These are phyloP conservation scores for Penaeus chinensis DNA, from an alignment of 1,140 invertebrate species.

Conservation along the genomic window DNA sequence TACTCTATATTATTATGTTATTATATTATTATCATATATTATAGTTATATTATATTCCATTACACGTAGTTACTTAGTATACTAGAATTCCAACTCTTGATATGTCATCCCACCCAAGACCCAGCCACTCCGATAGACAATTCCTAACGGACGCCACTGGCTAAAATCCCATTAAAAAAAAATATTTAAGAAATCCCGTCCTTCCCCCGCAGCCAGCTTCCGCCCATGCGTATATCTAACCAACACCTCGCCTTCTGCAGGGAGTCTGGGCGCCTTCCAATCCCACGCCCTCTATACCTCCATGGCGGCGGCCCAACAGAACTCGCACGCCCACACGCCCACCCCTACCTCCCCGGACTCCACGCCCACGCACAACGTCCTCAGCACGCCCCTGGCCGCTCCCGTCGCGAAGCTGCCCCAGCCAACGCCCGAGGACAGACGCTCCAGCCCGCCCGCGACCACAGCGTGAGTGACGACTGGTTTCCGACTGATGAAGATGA, in stretches of 20 bases:
- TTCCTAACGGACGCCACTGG: too few relatives aligned
- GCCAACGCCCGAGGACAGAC: constrained; percentile 33
- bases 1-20: too few relatives aligned
- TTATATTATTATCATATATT: too few relatives aligned
- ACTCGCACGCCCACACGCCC: constrained; percentile 39
- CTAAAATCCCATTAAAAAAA: too few relatives aligned
- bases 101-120: too few relatives aligned
- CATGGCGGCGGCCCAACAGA: constrained; percentile 52
- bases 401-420: constrained; percentile 49
- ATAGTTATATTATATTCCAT: too few relatives aligned
- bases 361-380: constrained; percentile 38
- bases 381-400: constrained; percentile 46
- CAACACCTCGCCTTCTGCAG: not conserved
- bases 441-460: constrained; percentile 15
- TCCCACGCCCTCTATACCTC: constrained; percentile 57
- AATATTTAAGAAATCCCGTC: too few relatives aligned
- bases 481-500: too few relatives aligned
- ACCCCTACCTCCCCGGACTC: constrained; percentile 39
- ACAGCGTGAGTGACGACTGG: not conserved
- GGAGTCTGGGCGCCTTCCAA: constrained; percentile 56
- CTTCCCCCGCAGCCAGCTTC: too few relatives aligned
- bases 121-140: too few relatives aligned
- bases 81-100: too few relatives aligned
- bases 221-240: not conserved
- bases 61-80: too few relatives aligned